phyloP scores from a whole-genome alignment of 2,113 vertebrate species.

The Notothenia rossii region DNA sequence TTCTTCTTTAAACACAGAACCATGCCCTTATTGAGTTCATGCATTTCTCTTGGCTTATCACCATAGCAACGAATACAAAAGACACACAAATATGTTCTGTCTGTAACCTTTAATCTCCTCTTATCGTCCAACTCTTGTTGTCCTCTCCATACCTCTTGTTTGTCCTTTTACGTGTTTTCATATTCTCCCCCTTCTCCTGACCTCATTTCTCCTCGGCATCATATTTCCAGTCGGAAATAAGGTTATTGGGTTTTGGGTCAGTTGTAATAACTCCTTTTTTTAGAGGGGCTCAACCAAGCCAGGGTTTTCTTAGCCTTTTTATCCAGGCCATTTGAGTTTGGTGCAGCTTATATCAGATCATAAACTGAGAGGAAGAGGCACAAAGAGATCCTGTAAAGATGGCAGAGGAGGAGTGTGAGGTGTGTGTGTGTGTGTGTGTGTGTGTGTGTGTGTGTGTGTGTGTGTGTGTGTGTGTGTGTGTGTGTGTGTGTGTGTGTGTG shows the following conservation, averaged over 20 bases:
- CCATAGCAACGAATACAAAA: background rate
- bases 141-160: background rate
- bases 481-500: constrained; percentile 13
- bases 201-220: constrained; percentile 24
- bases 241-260: constrained; percentile 53
- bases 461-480: constrained; percentile 11
- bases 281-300: background rate
- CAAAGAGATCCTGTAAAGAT: constrained; percentile 56
- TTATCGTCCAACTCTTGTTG: too few relatives aligned
- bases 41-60: background rate
- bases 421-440: constrained; percentile 7
- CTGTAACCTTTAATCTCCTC: constrained; percentile 10
- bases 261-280: constrained; percentile 6
- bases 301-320: constrained; percentile 44
- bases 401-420: constrained; percentile 26
- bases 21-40: background rate
- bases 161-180: background rate
- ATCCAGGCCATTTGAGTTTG: constrained; percentile 60
- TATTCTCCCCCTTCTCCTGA: constrained; percentile 17
- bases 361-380: constrained; percentile 22
- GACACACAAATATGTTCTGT: background rate
- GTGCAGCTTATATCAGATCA: constrained; percentile 46
- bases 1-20: background rate
- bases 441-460: constrained; percentile 17
- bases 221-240: constrained; percentile 29